Conservation (phyloP, 2,888 invertebrate genomes). For the Fabriciana adippe region DNA sequence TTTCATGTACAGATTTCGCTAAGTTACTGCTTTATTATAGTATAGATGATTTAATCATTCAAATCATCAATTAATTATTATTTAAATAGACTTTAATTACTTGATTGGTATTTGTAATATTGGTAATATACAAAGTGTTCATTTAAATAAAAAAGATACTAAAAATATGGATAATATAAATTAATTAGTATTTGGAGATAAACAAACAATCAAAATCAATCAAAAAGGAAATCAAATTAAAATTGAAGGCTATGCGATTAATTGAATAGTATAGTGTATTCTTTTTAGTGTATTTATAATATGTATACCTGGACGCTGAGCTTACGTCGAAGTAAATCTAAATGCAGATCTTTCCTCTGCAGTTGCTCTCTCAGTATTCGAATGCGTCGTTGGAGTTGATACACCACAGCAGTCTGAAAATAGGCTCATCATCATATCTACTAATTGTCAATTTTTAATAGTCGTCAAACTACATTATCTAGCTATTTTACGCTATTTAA, state of each 20-base stretch:
- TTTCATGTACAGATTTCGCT: too few species aligned
- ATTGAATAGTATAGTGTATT: neutral
- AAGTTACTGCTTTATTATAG: too few species aligned
- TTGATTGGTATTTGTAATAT: too few species aligned
- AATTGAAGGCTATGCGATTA: too few species aligned
- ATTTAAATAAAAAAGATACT: too few species aligned
- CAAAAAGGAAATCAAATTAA: neutral
- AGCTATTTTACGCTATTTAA: neutral
- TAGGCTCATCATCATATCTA: neutral
- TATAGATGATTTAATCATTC: too few species aligned
- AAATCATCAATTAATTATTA: too few species aligned
- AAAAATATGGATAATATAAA: too few species aligned
- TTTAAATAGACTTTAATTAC: too few species aligned
- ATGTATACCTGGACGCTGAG: slow-evolving; percentile 88
- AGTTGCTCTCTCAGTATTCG: slow-evolving; percentile 94
- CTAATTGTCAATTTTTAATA: neutral
- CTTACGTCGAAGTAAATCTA: slow-evolving; percentile 94
- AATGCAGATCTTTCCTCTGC: slow-evolving; percentile 94
- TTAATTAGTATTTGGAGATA: too few species aligned
- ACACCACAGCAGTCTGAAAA: slow-evolving; percentile 90
- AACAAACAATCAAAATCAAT: neutral
- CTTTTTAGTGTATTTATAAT: neutral
- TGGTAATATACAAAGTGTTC: too few species aligned
- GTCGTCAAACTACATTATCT: slow-evolving; percentile 1
- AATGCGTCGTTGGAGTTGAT: slow-evolving; percentile 93